phyloP scores from a whole-genome alignment of 2,797 vertebrate genomes.

The Lates japonicus region DNA sequence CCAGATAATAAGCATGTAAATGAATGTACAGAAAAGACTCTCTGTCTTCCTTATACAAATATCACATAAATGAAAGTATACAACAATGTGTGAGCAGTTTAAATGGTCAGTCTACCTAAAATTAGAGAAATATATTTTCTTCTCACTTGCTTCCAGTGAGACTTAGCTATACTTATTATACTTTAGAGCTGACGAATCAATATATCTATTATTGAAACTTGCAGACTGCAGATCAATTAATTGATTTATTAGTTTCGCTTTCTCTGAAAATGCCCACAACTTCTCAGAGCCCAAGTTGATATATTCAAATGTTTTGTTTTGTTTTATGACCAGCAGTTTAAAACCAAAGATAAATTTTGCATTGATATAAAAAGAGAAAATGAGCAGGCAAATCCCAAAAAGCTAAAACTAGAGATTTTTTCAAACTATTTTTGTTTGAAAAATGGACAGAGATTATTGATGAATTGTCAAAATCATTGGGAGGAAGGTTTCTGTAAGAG shows the following conservation, averaged over 20 bases:
- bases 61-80: background rate
- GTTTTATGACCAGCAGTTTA: background rate
- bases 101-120: background rate
- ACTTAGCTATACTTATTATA: background rate
- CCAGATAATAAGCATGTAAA: slow-evolving; percentile 15
- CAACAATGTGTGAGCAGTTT: background rate
- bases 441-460: background rate
- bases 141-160: background rate
- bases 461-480: background rate
- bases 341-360: background rate
- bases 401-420: background rate
- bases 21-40: background rate
- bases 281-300: background rate
- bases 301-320: background rate
- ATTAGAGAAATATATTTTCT: background rate
- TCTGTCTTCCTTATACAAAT: background rate
- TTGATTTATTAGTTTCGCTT: background rate
- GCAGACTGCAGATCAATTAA: background rate
- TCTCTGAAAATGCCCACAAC: background rate
- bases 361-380: background rate
- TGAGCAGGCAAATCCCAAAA: background rate
- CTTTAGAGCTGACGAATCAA: background rate
- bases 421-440: background rate
- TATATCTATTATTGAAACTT: background rate
- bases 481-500: background rate